Base-by-base conservation (phyloP, 2,888 invertebrate species). In the Drosophila cyrtoloma region DNA sequence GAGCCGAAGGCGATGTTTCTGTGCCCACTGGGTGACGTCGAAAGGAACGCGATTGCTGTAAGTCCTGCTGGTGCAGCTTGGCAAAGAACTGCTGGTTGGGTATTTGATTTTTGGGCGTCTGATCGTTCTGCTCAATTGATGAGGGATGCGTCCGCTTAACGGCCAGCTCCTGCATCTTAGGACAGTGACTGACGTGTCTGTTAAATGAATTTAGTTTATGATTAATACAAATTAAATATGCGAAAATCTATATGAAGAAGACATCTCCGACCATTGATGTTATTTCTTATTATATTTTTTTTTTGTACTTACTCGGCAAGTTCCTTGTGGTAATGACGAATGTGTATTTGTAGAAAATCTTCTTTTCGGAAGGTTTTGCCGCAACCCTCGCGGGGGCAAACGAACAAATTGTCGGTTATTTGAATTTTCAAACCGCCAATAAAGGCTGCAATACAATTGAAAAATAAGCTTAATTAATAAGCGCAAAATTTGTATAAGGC, bases 271-370 rank as follows among this genome's bases (percentile, higher is more conserved):
- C 16, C 26, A 47, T 26, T 28, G 16, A 16, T 26, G 1, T 9
- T 16, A 0, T 14, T 1, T 9, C 19, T 12, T 19, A 26, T 7
- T n/a, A 5, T 39, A 26, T 37, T 0, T 6, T 9, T 10, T 19
- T 6, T 6, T 16, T 14, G 2, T 30, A 68, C 89, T 84, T 82
- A 95, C 92, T 96, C 96, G 3, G 95, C 95, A 70, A 97, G 95
- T 79, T 97, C 97, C 3, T 96, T 95, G 93, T 98, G 99, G 93
- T 98, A 98, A 93, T 99, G 98, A 91, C 98, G 98, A 51, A 98
- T 96, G 92, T 99, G 99, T 96, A 98, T 98, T 94, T 97, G 96
- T 12, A 99, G 94, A 59, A 98, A 95, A 76, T 97, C 97, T 91
- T 98, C 97, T 91, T 98, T 98, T 7, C 99, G 95, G 92, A 98